These are phyloP conservation scores for Limnephilus auricula DNA, from an alignment of 2,888 invertebrate species.

Conservation along the genomic window DNA sequence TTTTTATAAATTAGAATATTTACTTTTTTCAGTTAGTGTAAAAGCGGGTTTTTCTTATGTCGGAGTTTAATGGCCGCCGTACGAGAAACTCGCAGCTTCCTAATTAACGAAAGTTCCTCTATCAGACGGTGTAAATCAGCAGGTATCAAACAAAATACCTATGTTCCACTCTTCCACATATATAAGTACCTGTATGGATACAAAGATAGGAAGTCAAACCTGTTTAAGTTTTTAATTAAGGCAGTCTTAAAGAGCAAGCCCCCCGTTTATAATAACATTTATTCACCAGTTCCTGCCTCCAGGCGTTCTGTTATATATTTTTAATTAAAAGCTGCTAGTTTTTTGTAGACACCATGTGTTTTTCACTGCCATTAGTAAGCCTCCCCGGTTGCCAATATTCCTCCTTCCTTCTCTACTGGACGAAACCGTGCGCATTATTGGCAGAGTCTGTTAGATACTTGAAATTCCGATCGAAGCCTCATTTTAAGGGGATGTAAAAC, in stretches of 20 bases:
- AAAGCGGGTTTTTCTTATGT: neutral
- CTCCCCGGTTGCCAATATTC: slow-evolving; percentile 24
- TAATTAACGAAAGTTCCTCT: slow-evolving; percentile 4
- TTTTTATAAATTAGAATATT: too few relatives aligned
- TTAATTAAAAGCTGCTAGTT: neutral
- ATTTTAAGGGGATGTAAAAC: slow-evolving; percentile 27
- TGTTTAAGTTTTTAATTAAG: slow-evolving; percentile 16
- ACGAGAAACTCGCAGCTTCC: neutral
- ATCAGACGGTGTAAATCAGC: slow-evolving; percentile 34
- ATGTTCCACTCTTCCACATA: neutral
- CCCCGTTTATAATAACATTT: neutral
- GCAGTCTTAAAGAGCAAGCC: neutral
- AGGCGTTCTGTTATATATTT: neutral
- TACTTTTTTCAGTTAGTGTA: neutral
- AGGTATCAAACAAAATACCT: slow-evolving; percentile 34
- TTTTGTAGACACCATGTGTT: slow-evolving; percentile 34
- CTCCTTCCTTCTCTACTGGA: neutral
- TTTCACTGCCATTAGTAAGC: slow-evolving; percentile 15
- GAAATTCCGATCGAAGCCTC: slow-evolving; percentile 5
- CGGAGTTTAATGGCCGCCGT: neutral
- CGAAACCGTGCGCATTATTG: neutral
- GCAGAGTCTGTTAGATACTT: slow-evolving; percentile 8
- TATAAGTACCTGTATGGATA: neutral
- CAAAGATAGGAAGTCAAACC: neutral
- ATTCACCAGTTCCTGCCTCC: neutral